Evolutionary conservation across 2,888 invertebrate genomes (phyloP), one percentile per base, ranked within the genome.

Genomic region (Ctenicera cuprea): DNA sequence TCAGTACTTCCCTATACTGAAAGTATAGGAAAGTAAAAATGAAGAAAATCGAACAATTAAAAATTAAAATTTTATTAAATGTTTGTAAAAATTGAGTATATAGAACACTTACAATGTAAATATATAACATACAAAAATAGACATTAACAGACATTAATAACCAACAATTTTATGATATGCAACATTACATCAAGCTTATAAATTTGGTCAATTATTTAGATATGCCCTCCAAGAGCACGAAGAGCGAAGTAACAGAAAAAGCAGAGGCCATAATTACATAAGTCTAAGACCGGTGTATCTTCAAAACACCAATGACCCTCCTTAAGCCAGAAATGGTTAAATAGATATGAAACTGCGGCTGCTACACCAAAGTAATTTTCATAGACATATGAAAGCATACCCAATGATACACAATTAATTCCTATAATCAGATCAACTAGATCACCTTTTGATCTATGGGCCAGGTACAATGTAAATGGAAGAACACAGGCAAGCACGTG

Each of bases 221-320:
- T n/a, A n/a, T n/a, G n/a, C n/a, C n/a, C n/a, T n/a, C n/a, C n/a
- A 11, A 67, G 22, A n/a, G 74, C 18, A 48, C 50, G 66, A 38
- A 73, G 59, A 50, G 71, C 59, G 52, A 76, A 76, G 14, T 64
- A 68, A 18, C 70, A 66, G 33, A 66, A 76, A 41, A 76, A 76
- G 22, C 71, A 71, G 5, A 76, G 71, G n/a, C 73, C 73, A 18
- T 76, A 76, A 59, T 76, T 76, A 41, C 50, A 76, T 9, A 76
- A 57, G 54, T 76, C 76, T 61, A 65, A 20, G 3, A 52, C 20
- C 14, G 76, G 73, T n/a, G 71, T 11, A 37, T 74, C 57, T 18
- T 68, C 64, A 50, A 73, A 45, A 43, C 71, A 67, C 8, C 67
- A 16, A 37, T 33, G 38, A 9, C 63, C 69, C 18, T 76, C 73